Base-by-base conservation (phyloP, 30 jellyfish, hydroid and myxozoan species). In the Pseudorhiza aurosa region DNA sequence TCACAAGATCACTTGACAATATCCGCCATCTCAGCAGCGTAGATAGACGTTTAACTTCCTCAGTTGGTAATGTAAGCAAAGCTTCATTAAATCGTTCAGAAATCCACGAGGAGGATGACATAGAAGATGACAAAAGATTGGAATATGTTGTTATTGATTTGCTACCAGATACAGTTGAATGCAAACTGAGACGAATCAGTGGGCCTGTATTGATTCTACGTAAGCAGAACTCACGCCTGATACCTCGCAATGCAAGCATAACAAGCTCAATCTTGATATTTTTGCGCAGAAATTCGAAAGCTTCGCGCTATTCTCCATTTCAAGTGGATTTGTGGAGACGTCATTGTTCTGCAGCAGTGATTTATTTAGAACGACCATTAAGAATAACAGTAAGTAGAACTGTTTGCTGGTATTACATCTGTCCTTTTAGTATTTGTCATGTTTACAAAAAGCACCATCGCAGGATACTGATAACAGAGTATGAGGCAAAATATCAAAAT, bases 61-160 rank as follows among this genome's bases (percentile, higher is more conserved):
- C 59, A 5, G 24, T 14, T 11, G 77, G 77, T 12, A 14, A 30
- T 24, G 58, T 11, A 6, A 49, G 10, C 10, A 6, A 49, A 29
- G 15, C 17, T 31, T 49, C 74, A 8, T 33, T 14, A 30, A 43
- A 30, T 1, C 26, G 21, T 37, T 4, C 73, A 8, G 39, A 12
- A 17, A 6, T 5, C n/a, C 77, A 5, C 9, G 77, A 32, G 58
- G 59, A 18, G 18, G 77, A 72, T 25, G 74, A 35, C 31, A 27
- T 25, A 17, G 73, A 30, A 72, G 43, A 35, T 45, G 82, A 43
- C 12, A 53, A 33, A 8, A 42, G 58, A 11, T 17, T 56, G 24
- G 88, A 76, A 17, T 76, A 76, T 58, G 73, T 76, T 5, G 71
- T 76, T 1, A 47, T 76, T 40, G 88, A 76, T 28, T 76, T 76